Evolutionary conservation across 2,888 invertebrate species (phyloP), one percentile per base, ranked within the genome.

Genomic region (Sminthurinus aureus): DNA sequence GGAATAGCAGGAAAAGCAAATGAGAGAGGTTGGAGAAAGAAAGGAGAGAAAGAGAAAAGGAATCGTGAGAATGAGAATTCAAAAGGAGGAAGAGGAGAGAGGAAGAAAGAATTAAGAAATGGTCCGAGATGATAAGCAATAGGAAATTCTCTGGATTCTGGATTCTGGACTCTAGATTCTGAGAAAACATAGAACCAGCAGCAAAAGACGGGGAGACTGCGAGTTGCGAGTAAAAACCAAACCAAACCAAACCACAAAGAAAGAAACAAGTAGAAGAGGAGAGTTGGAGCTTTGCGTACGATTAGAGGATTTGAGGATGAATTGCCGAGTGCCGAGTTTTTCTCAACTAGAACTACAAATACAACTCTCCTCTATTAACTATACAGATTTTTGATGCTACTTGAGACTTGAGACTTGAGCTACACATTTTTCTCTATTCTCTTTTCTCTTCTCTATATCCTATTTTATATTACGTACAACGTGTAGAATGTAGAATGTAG

Each of bases 51-150:
- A 74, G 50, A 26, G 50, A 50, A 38, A n/a, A 26, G 74, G 24
- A 74, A 74, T 18, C 18, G 74, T 50, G 74, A 26, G 74, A 26
- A 74, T 15, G 81, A 79, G 67, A 78, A 78, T 79, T 64, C 79
- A 51, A 75, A 52, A 75, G 51, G 75, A 24, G 75, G 50, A 22
- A 38, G 38, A 20, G 74, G 26, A 77, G 82, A 77, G 69, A 75
- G 38, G 75, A 58, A 58, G 58, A 58, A 58, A 58, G 58, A 58
- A 58, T 58, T 58, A 58, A 58, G 58, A 58, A 58, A 58, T 58
- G 58, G 58, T 9, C 58, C 58, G 18, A 58, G 58, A 58, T 58
- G 58, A 58, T 58, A 58, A 58, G 58, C 58, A 58, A 58, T 58
- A 58, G 58, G 58, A 58, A 58, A 58, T 58, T 58, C 58, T 58